Percentiles rank a stretch among this genome's conserved stretches.
Evolutionary conservation across 2,113 vertebrate genomes (phyloP).

Genomic region (Bostrychus sinensis): DNA sequence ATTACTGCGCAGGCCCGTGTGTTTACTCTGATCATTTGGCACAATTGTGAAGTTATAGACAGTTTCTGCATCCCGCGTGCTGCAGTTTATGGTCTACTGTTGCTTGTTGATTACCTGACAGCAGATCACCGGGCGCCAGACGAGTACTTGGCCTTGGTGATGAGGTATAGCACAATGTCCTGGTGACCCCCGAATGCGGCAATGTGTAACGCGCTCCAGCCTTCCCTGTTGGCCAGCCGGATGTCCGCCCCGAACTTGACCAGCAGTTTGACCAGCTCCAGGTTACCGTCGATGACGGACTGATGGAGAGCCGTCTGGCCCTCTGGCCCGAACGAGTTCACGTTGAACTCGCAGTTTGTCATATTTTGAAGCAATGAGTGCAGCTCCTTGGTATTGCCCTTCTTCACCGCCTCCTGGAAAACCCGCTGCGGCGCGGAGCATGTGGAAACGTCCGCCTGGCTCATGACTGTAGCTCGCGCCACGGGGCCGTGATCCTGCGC

Average conservation of each 20-base stretch:
- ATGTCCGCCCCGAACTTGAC: conserved; percentile 98
- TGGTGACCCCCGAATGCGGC: conserved; percentile 98
- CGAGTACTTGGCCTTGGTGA: conserved; percentile 98
- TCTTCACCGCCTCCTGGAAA: conserved; percentile 97
- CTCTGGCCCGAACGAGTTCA: conserved; percentile 97
- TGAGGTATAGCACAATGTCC: conserved; percentile 99
- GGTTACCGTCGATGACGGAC: conserved; percentile 96
- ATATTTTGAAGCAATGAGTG: conserved; percentile 96
- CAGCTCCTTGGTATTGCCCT: conserved; percentile 95
- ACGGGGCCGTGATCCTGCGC: conserved; percentile 62
- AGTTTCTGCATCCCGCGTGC: conserved; percentile 49
- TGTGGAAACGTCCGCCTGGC: conserved; percentile 93
- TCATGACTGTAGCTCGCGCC: conserved; percentile 83
- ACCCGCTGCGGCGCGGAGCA: conserved; percentile 90
- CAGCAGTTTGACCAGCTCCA: conserved; percentile 97
- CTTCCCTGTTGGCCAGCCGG: conserved; percentile 95
- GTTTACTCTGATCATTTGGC: conserved; percentile 70
- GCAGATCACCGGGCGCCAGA: conserved; percentile 88
- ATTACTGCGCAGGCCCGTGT: conserved; percentile 50
- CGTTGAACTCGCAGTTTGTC: conserved; percentile 98
- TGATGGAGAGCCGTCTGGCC: conserved; percentile 97
- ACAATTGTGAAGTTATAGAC: conserved; percentile 64
- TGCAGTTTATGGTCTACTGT: conserved; percentile 48
- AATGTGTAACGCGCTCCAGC: conserved; percentile 99
- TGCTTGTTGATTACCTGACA: conserved; percentile 61